A percentile compares a stretch with the other conserved stretches of the same genome.
These are phyloP conservation scores for Danio jaintianensis DNA, from an alignment of 2,797 vertebrate species.

Conservation along the genomic window DNA sequence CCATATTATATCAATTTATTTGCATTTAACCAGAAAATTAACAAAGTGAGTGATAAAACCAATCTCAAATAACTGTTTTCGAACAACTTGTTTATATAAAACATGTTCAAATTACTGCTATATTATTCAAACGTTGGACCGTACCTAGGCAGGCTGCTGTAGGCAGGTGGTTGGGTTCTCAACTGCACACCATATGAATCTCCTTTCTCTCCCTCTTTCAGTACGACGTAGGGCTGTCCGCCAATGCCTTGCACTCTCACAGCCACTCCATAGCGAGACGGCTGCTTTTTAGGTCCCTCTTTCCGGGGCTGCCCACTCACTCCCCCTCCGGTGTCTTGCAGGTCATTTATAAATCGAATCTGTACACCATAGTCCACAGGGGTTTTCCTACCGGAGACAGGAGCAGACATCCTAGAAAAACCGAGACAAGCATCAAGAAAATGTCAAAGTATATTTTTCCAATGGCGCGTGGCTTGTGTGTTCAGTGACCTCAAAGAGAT, in stretches of 20 bases:
- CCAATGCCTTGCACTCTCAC: constrained; percentile 93
- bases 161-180: constrained; percentile 66
- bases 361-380: constrained; percentile 91
- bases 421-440: not conserved
- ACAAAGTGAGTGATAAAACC: too few relatives aligned
- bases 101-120: too few relatives aligned
- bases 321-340: constrained; percentile 73
- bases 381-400: constrained; percentile 77
- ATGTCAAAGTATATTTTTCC: not conserved
- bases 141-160: constrained; percentile 77
- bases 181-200: constrained; percentile 93
- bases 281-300: constrained; percentile 58
- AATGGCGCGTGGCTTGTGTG: not conserved
- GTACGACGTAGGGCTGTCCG: constrained; percentile 93
- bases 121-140: not conserved
- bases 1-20: too few relatives aligned
- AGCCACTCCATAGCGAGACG: constrained; percentile 86
- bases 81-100: too few relatives aligned
- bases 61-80: too few relatives aligned
- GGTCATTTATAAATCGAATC: constrained; percentile 90
- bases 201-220: constrained; percentile 90
- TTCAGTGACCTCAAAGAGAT: constrained; percentile 18
- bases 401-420: constrained; percentile 71
- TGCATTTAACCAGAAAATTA: too few relatives aligned
- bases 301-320: constrained; percentile 67